Evolutionary conservation across 2,888 invertebrate genomes (phyloP), one percentile per base, ranked within the genome.

Genomic region (Parnassius glacialis): DNA sequence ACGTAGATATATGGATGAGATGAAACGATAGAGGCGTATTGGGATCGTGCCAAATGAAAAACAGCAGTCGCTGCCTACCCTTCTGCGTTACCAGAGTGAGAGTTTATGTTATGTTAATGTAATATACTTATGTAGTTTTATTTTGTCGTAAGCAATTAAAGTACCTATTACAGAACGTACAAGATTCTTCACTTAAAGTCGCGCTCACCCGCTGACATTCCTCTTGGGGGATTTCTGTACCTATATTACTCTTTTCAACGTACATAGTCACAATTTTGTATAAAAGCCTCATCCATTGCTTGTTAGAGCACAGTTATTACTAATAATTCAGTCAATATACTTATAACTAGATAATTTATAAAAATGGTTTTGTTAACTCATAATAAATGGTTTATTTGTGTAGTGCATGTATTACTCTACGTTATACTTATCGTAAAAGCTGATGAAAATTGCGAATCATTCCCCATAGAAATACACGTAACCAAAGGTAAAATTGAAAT

Each of bases 381-480:
- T 2, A 44, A 50, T 9, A 53, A 44, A 41, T 52, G 12, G 34
- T 43, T 53, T 13, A 9, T 62, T 51, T 58, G 13, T 50, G 54
- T 11, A 34, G 41, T 58, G 44, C 12, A 62, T 12, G 20, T 54
- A 3, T 41, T 64, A 16, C 3, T 64, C 5, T 57, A 44, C 25
- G 47, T 57, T 43, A 57, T 75, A 11, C 41, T 74, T 55, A 68
- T 66, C 44, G 71, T 75, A 71, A 66, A 67, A 53, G 83, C 82
- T 42, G 96, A 96, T 74, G 96, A 96, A 84, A 94, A 94, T 69
- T 97, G 97, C 81, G 97, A 97, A 85, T 97, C 97, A 2, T 85
- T 97, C 62, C 95, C 96, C 58, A 96, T 96, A 10, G 96, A 97
- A 84, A 95, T 97, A 75, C 97, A 97, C 80, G 92, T 97, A 66